Base-by-base conservation (phyloP, 2,113 vertebrate genomes). In the Chloropsis hardwickii region DNA sequence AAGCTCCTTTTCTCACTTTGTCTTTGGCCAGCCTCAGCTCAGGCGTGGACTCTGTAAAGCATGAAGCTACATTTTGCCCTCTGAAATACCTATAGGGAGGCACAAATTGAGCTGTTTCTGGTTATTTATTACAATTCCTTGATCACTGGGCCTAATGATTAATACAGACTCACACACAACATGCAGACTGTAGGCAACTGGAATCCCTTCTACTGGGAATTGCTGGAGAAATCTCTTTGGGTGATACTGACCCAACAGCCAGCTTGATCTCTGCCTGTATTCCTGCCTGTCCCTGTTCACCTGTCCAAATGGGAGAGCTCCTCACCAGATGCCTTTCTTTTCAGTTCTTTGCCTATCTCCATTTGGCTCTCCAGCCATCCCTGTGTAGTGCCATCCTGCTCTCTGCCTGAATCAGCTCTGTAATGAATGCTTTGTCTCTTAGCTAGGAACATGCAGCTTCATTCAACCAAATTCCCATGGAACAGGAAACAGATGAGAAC, bases 61-160 rank as follows among this genome's bases (percentile, higher is more conserved):
- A 37, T 18, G 60, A 91, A 54, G 67, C 42, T 90, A n/a, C 53
- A 37, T 81, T 90, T 74, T 81, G 18, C 37, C 42, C 37, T 74
- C 61, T 65, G 70, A 71, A 91, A 72, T 33, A 61, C 31, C 42
- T 81, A 39, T 5, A 72, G 67, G 19, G 35, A 85, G 53, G 14
- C 44, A 69, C 20, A 83, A 51, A 23, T 39, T 6, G 3, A 61
- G 45, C 50, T 81, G 47, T 29, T 86, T 92, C 69, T 67, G 25
- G 61, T 91, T 96, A 81, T 94, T 93, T 88, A 79, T 92, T 97
- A 79, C 61, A 92, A 48, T 83, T 85, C 60, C 40, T 70, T 67
- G 45, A 62, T 78, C n/a, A 45, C 4, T 45, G 48, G 69, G 17
- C 70, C 60, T 85, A 95, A 74, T 3, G 1, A 71, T 96, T 94